These are phyloP conservation scores for Mus spretus DNA, from an alignment of 2,797 vertebrate genomes.

Conservation along the genomic window DNA sequence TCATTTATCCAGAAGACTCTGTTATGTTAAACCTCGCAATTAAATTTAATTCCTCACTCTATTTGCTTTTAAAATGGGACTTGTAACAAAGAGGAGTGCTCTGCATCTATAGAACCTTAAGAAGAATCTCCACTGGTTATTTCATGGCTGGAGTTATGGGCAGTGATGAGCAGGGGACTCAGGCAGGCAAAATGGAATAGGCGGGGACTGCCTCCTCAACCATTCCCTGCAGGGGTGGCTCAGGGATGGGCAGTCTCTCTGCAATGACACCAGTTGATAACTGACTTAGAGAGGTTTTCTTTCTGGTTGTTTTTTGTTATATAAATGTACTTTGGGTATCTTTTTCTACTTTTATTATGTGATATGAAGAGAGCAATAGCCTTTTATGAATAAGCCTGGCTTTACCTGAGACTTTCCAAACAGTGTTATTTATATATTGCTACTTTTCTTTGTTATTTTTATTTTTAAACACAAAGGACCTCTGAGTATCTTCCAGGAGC, in stretches of 20 bases:
- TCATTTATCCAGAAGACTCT: conserved; percentile 38
- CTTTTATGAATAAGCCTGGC: conserved; percentile 39
- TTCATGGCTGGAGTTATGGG: not conserved
- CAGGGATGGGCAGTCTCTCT: not conserved
- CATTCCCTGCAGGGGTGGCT: conserved; percentile 6
- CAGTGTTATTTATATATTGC: conserved; percentile 42
- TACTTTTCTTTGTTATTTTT: conserved; percentile 36
- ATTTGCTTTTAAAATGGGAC: conserved; percentile 70
- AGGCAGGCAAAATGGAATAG: not conserved
- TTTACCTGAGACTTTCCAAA: conserved; percentile 35
- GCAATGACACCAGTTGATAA: not conserved
- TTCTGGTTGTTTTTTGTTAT: conserved; percentile 21
- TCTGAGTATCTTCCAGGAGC: not conserved
- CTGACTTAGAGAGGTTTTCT: conserved; percentile 49
- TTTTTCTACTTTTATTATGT: conserved; percentile 52
- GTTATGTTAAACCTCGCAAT: not conserved
- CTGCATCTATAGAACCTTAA: conserved; percentile 38
- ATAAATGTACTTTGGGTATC: conserved; percentile 32
- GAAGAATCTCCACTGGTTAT: conserved; percentile 44
- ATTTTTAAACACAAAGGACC: conserved; percentile 61
- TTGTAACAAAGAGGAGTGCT: not conserved
- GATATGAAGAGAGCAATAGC: conserved; percentile 30
- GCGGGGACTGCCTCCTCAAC: not conserved
- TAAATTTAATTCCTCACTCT: conserved; percentile 67
- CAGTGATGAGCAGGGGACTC: not conserved